A percentile compares a stretch with the other conserved stretches of the same genome.
Evolutionary conservation across 2,797 vertebrate genomes (phyloP).

Genomic region (Scomberomorus guttatus): DNA sequence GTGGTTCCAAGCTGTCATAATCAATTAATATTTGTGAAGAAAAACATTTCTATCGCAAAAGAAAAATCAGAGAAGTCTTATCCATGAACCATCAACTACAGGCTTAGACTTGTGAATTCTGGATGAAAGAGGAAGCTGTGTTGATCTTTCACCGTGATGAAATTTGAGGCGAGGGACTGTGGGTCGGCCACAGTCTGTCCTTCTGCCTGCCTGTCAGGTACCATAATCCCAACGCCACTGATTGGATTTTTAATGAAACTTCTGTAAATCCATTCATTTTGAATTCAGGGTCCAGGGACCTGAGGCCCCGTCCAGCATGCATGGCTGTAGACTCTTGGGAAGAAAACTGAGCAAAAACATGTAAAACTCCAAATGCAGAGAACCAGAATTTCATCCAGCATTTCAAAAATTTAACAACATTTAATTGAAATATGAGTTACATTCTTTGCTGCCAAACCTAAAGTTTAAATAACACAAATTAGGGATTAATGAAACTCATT

Average conservation of each 20-base stretch:
- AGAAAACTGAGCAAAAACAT: too few relatives aligned
- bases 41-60: constrained; percentile 34
- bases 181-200: not conserved
- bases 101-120: not conserved
- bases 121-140: constrained; percentile 30
- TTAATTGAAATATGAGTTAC: too few relatives aligned
- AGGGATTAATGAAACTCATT: too few relatives aligned
- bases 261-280: constrained; percentile 14
- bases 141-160: constrained; percentile 28
- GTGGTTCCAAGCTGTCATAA: not conserved
- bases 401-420: too few relatives aligned
- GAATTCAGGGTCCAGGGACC: not conserved
- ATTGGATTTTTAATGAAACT: constrained; percentile 43
- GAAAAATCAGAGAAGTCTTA: constrained; percentile 30
- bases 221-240: not conserved
- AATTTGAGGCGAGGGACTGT: not conserved
- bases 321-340: too few relatives aligned
- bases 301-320: not conserved
- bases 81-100: not conserved
- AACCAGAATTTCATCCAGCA: too few relatives aligned
- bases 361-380: too few relatives aligned
- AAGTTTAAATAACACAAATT: too few relatives aligned
- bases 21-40: not conserved
- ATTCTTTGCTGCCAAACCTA: too few relatives aligned
- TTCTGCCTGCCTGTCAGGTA: constrained; percentile 10